Base-by-base conservation (phyloP, 2,888 invertebrate genomes). In the Hydroisotoma schaefferi region DNA sequence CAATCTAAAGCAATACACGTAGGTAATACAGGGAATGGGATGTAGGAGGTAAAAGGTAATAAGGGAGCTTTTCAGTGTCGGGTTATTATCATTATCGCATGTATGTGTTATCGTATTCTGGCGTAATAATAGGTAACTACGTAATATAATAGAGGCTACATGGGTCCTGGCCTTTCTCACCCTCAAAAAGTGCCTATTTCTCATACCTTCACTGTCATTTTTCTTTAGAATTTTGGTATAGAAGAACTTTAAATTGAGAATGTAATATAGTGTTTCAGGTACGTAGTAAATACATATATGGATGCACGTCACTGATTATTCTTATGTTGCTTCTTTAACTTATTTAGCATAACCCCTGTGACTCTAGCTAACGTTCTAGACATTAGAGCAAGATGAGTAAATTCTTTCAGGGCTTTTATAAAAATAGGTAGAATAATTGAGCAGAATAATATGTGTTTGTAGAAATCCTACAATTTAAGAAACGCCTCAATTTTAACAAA, bases 141-240 rank as follows among this genome's bases (percentile, higher is more conserved):
- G 43, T 43, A 20, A n/a, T 6, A 43, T 6, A 20, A 43, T 10
- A 18, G 20, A 10, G 43, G 10, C 20, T 43, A 43, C 22, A 22
- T 49, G 12, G 28, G 18, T 27, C 28, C 49, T 49, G 49, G 49
- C 49, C 49, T 49, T 49, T 49, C 49, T 49, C 49, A 49, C 49
- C 49, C 49, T 49, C 49, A 12, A 22, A 26, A 48, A 48, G 37
- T 37, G 25, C n/a, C 26, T 51, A 51, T 37, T 38, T n/a, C 5
- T 48, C 33, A 44, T 29, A 57, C 26, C 18, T 10, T 25, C 26
- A 37, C 29, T 38, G 29, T 57, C 43, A 29, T 43, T 12, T 12
- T 8, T 23, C 49, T 44, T 52, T 38, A 57, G 8, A 10, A 5
- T 5, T 20, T 5, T 8, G 5, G 20, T 40, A 40, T 40, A 40